phyloP scores from a whole-genome alignment of 2,113 vertebrate genomes.

The Athene cunicularia region DNA sequence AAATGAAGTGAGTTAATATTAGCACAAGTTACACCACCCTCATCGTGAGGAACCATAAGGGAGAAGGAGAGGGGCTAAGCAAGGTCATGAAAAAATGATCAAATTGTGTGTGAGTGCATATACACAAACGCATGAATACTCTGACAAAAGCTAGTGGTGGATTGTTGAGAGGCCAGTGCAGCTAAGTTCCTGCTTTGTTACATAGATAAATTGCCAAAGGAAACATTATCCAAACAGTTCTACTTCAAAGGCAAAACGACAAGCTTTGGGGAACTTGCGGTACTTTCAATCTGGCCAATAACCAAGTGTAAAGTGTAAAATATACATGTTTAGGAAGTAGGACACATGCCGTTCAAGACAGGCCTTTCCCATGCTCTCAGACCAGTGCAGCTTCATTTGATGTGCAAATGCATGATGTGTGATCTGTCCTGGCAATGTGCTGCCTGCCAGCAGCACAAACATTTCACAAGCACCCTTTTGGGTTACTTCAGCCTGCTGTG shows the following conservation, averaged over 20 bases:
- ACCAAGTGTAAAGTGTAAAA: conserved; percentile 69
- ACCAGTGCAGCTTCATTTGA: conserved; percentile 56
- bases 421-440: conserved; percentile 42
- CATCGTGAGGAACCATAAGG: background rate
- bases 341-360: conserved; percentile 61
- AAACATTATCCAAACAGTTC: conserved; percentile 77
- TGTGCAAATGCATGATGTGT: conserved; percentile 65
- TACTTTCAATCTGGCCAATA: conserved; percentile 68
- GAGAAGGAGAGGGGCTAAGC: background rate
- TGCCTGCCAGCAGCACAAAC: conserved; percentile 46
- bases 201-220: conserved; percentile 76
- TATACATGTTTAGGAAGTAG: conserved; percentile 62
- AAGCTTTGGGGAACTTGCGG: conserved; percentile 64
- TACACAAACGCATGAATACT: background rate
- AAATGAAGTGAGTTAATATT: background rate
- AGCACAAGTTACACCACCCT: background rate
- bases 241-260: conserved; percentile 75
- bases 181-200: conserved; percentile 47
- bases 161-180: background rate
- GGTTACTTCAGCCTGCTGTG: background rate
- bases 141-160: background rate
- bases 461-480: conserved; percentile 53
- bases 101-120: background rate
- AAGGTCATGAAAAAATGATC: conserved; percentile 9
- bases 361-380: conserved; percentile 67